Conservation (phyloP, 2,888 invertebrate genomes). For the Drosophila falleni region DNA sequence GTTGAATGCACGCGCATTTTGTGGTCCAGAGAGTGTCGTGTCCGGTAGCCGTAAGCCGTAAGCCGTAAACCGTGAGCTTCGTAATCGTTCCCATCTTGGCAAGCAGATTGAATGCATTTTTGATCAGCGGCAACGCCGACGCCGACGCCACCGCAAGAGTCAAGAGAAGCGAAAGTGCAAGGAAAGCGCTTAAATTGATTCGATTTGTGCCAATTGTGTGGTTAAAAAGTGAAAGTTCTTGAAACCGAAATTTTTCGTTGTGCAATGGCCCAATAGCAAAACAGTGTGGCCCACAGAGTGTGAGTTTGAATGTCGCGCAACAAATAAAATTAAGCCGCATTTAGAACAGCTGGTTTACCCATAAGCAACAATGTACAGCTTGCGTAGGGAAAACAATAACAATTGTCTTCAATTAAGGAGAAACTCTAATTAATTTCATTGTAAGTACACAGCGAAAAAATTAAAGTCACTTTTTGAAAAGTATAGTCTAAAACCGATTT, state of each 20-base stretch:
- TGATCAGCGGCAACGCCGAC: slow-evolving; percentile 42
- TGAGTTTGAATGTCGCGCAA: slow-evolving; percentile 10
- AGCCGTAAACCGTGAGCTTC: slow-evolving; percentile 18
- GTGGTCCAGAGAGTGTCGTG: slow-evolving; percentile 32
- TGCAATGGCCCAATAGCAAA: slow-evolving; percentile 20
- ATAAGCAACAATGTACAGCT: slow-evolving; percentile 10
- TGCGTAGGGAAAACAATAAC: background rate
- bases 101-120: slow-evolving; percentile 56
- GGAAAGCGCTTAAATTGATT: slow-evolving; percentile 50
- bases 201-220: slow-evolving; percentile 51
- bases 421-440: slow-evolving; percentile 11
- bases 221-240: slow-evolving; percentile 49
- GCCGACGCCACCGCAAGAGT: slow-evolving; percentile 5
- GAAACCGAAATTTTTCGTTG: slow-evolving; percentile 18
- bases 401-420: slow-evolving; percentile 11
- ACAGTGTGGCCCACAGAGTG: slow-evolving; percentile 26
- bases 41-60: slow-evolving; percentile 16
- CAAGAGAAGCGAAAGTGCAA: slow-evolving; percentile 52
- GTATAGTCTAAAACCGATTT: background rate
- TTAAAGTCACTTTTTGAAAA: no score
- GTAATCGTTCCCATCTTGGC: slow-evolving; percentile 22
- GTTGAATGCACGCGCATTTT: slow-evolving; percentile 13
- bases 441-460: slow-evolving; percentile 21
- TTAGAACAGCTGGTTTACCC: slow-evolving; percentile 10
- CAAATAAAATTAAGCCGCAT: slow-evolving; percentile 7